These are phyloP conservation scores for Mirounga angustirostris DNA, from an alignment of 2,113 vertebrate species.

Conservation along the genomic window DNA sequence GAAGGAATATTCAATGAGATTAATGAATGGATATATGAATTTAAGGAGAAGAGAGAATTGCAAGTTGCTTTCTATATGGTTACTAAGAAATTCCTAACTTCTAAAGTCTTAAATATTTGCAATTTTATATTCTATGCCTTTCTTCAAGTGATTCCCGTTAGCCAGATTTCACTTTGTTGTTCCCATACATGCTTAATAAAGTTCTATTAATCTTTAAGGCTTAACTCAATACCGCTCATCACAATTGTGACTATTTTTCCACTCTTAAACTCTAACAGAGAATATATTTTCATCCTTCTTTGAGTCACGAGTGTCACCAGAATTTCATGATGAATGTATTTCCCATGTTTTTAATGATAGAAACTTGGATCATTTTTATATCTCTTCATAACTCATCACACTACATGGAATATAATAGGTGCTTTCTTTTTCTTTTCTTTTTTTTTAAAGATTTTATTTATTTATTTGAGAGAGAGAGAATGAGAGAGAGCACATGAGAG, in stretches of 20 bases:
- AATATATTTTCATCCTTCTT: not conserved
- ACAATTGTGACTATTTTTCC: not conserved
- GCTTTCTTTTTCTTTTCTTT: not conserved
- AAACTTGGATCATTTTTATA: not conserved
- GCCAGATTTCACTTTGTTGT: not conserved
- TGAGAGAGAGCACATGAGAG: too few relatives aligned
- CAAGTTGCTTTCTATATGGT: not conserved
- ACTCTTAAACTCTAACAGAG: not conserved
- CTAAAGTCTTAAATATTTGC: not conserved
- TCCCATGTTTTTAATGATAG: not conserved
- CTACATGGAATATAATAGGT: not conserved
- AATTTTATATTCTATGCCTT: not conserved
- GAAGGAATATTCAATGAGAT: not conserved
- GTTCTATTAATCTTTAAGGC: not conserved
- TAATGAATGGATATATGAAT: not conserved
- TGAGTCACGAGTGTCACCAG: not conserved
- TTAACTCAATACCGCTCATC: not conserved
- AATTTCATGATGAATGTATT: not conserved
- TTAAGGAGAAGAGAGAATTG: not conserved
- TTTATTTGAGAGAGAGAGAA: too few relatives aligned
- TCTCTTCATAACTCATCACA: not conserved
- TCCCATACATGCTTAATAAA: not conserved
- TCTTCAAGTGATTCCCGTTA: not conserved
- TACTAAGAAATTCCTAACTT: not conserved
- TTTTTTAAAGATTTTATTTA: too few relatives aligned